Base-by-base conservation (phyloP, 2,113 vertebrate species). In the Delphinus delphis region DNA sequence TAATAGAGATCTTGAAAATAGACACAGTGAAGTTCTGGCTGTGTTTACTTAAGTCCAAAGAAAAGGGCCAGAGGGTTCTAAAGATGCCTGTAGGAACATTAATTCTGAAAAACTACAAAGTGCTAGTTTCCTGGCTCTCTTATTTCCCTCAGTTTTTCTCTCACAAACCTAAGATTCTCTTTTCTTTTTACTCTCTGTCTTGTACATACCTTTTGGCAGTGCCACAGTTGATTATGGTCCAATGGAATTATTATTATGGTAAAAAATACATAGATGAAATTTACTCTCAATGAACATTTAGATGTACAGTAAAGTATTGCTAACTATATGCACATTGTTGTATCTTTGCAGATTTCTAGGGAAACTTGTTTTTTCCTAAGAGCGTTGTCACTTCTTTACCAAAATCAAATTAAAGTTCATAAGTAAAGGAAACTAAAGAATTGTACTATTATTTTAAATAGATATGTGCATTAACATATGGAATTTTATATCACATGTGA, bases 401-500 rank as follows among this genome's bases (percentile, higher is more conserved):
- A 74, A 85, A 80, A 44, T 73, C 38, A 95, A 93, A 86, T 14
- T 41, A 31, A 55, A 83, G 36, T 63, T 88, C 38, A 33, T 82
- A 26, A 68, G 28, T 55, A 81, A 90, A 67, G 28, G 20, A 63
- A 93, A 85, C 14, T 55, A 53, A 80, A 88, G 38, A 82, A 79
- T 0, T 84, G 1, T 8, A 41, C 10, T 44, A 36, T 33, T 62
- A 55, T 71, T 93, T 91, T 58, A 93, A 95, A 95, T 0, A 96
- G 38, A 87, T 25, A 0, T 9, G 15, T 2, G 2, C 3, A 84
- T 81, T 84, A 74, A 93, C 70, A 89, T 53, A 50, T 73, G 74
- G 44, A 60, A 97, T 97, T 93, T 65, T 93, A 96, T 65, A 97
- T 96, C 53, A 85, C 28, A 0, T 38, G 21, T 88, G 79, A 97